phyloP scores from a whole-genome alignment of 2,888 invertebrate genomes.

The Lasioglossum villosulum region DNA sequence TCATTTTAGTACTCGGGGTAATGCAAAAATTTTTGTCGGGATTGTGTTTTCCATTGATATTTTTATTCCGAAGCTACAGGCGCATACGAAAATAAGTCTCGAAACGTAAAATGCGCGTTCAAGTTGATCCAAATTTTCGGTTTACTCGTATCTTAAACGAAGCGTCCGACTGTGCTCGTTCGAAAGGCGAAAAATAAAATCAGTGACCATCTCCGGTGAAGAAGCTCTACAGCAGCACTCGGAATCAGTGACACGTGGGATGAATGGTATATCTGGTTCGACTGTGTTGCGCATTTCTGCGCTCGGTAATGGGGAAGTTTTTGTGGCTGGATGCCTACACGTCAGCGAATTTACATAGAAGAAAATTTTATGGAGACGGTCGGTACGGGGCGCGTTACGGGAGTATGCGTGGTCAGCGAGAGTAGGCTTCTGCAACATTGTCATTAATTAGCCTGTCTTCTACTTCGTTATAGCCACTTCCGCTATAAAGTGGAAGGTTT shows the following conservation, averaged over 20 bases:
- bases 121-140: too few relatives aligned
- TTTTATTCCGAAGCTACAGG: too few relatives aligned
- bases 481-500: slow-evolving; percentile 23
- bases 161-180: too few relatives aligned
- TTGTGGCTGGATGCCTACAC: slow-evolving; percentile 11
- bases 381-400: not conserved
- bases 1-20: not conserved
- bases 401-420: not conserved
- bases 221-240: not conserved
- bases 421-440: slow-evolving; percentile 10
- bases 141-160: not conserved
- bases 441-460: slow-evolving; percentile 24
- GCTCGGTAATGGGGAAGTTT: slow-evolving; percentile 15
- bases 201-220: not conserved
- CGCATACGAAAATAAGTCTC: too few relatives aligned
- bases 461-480: slow-evolving; percentile 24
- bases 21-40: too few relatives aligned
- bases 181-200: not conserved
- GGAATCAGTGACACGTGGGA: not conserved
- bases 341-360: slow-evolving; percentile 7
- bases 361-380: not conserved
- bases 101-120: too few relatives aligned
- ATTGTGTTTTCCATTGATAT: too few relatives aligned
- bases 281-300: slow-evolving; percentile 3
- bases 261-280: not conserved